These are phyloP conservation scores for Falco punctatus DNA, from an alignment of 2,113 vertebrate species.

Conservation along the genomic window DNA sequence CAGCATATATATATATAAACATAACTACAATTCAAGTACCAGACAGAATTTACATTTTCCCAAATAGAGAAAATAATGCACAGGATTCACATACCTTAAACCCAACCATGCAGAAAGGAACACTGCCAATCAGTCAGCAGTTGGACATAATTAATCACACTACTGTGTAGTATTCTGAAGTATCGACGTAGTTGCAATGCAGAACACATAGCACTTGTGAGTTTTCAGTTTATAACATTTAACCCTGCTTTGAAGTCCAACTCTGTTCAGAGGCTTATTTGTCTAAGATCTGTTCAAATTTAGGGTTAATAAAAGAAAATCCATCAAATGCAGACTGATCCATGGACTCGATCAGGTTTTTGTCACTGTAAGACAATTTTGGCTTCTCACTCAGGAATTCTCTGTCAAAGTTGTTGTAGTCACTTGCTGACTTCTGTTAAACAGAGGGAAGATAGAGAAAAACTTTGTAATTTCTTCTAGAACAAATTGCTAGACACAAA, in stretches of 20 bases:
- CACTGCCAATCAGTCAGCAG: slow-evolving; percentile 39
- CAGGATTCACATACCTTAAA: slow-evolving; percentile 70
- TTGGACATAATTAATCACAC: background rate
- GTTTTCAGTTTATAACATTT: background rate
- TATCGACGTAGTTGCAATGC: background rate
- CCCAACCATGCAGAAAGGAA: slow-evolving; percentile 42
- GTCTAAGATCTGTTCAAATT: slow-evolving; percentile 87
- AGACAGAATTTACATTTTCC: slow-evolving; percentile 80
- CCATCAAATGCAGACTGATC: slow-evolving; percentile 91
- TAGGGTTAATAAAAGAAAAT: slow-evolving; percentile 94
- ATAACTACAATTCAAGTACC: slow-evolving; percentile 88
- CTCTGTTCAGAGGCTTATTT: slow-evolving; percentile 61
- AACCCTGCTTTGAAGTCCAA: background rate
- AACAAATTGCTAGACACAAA: background rate
- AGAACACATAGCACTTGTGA: background rate
- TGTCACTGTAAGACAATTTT: slow-evolving; percentile 90
- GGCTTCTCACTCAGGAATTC: slow-evolving; percentile 97
- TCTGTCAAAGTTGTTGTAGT: slow-evolving; percentile 96
- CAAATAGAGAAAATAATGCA: slow-evolving; percentile 67
- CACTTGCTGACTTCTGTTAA: slow-evolving; percentile 86
- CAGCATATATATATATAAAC: slow-evolving; percentile 71
- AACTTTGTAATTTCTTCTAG: background rate
- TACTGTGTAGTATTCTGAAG: background rate
- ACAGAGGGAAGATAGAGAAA: background rate
- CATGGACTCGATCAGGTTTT: slow-evolving; percentile 97